These are phyloP conservation scores for Euglossa dilemma DNA, from an alignment of 1,140 invertebrate genomes.

Conservation along the genomic window DNA sequence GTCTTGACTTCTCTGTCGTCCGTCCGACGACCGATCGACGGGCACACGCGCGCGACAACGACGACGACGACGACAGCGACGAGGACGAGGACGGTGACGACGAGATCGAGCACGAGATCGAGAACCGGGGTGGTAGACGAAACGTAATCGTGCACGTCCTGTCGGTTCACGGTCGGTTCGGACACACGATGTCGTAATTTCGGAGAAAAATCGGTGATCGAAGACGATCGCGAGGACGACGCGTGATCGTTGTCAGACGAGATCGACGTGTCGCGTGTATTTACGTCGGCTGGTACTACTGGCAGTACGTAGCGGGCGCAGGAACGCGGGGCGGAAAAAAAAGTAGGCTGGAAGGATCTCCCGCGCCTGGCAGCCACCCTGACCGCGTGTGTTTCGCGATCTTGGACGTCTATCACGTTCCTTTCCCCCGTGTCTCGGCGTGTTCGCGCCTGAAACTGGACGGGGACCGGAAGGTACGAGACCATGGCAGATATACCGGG, in stretches of 20 bases:
- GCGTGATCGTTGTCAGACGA: conserved; percentile 30
- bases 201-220: conserved; percentile 19
- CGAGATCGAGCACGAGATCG: too few species aligned
- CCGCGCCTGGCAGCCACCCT: conserved; percentile 4
- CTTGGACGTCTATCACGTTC: conserved; percentile 16
- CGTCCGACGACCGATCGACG: conserved; percentile 31
- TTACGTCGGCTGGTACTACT: conserved; percentile 14
- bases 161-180: conserved; percentile 1
- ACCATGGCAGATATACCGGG: neutral
- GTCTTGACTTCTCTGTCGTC: conserved; percentile 13
- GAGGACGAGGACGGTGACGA: too few species aligned
- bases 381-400: conserved; percentile 27
- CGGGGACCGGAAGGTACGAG: conserved; percentile 42
- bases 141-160: neutral
- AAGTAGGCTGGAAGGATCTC: neutral
- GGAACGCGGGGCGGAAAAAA: neutral
- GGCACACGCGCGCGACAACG: neutral
- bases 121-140: neutral
- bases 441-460: conserved; percentile 40
- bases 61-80: too few species aligned
- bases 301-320: neutral
- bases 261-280: conserved; percentile 35
- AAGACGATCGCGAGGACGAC: conserved; percentile 40
- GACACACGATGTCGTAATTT: conserved; percentile 9
- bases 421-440: neutral